phyloP scores from a whole-genome alignment of 2,888 invertebrate species.

The Hecatera dysodea region DNA sequence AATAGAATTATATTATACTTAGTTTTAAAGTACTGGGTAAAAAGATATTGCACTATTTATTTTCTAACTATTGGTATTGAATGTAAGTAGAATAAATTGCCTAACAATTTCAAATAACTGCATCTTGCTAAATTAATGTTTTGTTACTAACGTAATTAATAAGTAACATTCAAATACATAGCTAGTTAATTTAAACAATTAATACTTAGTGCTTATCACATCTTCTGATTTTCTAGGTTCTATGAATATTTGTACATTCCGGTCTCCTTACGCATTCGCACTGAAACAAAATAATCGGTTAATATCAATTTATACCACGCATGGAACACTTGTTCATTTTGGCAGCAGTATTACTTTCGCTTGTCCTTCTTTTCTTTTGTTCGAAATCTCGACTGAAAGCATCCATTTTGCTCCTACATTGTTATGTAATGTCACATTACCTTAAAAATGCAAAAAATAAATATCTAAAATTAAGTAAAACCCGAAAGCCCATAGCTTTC shows the following conservation, averaged over 20 bases:
- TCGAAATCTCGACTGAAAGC: constrained; percentile 8
- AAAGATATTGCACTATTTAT: constrained; percentile 71
- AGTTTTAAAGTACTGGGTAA: constrained; percentile 63
- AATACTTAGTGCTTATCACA: constrained; percentile 39
- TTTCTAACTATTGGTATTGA: constrained; percentile 61
- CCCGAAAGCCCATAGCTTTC: too few relatives aligned
- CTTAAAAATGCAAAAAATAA: constrained; percentile 1
- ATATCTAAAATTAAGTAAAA: too few relatives aligned
- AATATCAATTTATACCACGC: constrained; percentile 4
- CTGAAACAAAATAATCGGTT: constrained; percentile 76
- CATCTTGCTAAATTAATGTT: constrained; percentile 49
- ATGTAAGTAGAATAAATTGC: constrained; percentile 45
- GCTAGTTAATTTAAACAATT: constrained; percentile 37
- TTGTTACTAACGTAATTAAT: constrained; percentile 36
- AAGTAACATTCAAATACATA: constrained; percentile 31
- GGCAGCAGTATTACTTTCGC: neutral
- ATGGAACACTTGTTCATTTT: neutral
- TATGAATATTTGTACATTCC: constrained; percentile 89
- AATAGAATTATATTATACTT: constrained; percentile 64
- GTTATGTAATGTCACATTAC: neutral
- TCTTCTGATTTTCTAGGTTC: constrained; percentile 31
- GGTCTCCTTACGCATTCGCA: constrained; percentile 89
- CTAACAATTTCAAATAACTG: constrained; percentile 53
- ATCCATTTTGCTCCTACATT: constrained; percentile 3
- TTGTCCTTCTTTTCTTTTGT: constrained; percentile 39